Evolutionary conservation across 2,888 invertebrate species (phyloP), one percentile per base, ranked within the genome.

Genomic region (Diarsia brunnea): DNA sequence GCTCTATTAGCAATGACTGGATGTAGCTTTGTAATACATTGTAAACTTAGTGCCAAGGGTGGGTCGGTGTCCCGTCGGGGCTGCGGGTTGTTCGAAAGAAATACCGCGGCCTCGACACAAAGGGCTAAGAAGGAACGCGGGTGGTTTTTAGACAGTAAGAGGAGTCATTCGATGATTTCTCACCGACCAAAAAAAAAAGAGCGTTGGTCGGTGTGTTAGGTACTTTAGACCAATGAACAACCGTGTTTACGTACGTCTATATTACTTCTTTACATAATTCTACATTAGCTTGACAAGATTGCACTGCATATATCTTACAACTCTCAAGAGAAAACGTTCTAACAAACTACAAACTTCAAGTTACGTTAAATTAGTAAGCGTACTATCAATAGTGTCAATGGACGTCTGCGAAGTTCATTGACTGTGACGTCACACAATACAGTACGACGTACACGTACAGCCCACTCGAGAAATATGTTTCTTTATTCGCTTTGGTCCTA

Each of bases 361-460:
- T 64, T 72, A 70, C 53, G 69, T 65, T 53, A 24, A 74, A 45
- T 38, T 64, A 74, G 60, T 60, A 51, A 64, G 5, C 12, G 45
- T 60, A 16, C 64, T 61, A 53, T n/a, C 64, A 65, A 65, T 65
- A 31, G 53, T 60, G 60, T n/a, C 65, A 65, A 65, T 65, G 45
- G 47, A 27, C 49, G 64, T 68, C 64, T 75, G 53, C 31, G 11
- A 58, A 71, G 60, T 66, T 76, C 21, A 19, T 55, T 53, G 47
- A 55, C 51, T 68, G n/a, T 60, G 63, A 80, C 53, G 68, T 80
- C 27, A 27, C 64, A 69, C 60, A 31, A 10, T 12, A 65, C 31
- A n/a, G 51, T 51, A 12, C n/a, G 24, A n/a, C 19, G 12, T 21
- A 5, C 31, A 31, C 2, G n/a, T n/a, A n/a, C n/a, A n/a, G n/a